These are phyloP conservation scores for Eubucco bourcierii DNA, from an alignment of 2,113 vertebrate species.

Conservation along the genomic window DNA sequence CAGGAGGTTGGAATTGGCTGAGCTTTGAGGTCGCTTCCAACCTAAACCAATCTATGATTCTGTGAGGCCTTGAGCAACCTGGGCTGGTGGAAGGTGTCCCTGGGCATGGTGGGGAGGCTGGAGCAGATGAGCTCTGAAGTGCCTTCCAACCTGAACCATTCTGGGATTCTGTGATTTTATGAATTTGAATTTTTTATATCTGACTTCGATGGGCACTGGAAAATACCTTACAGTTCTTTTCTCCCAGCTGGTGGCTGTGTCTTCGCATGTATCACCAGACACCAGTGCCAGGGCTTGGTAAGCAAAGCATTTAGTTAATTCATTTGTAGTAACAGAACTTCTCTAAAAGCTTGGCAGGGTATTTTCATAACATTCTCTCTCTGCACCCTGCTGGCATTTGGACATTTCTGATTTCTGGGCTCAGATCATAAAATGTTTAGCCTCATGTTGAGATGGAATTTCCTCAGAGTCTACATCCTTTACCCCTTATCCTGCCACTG, in stretches of 20 bases:
- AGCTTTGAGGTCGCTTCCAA: too few species aligned
- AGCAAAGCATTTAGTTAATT: background rate
- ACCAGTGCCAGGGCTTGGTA: background rate
- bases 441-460: background rate
- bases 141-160: background rate
- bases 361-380: background rate
- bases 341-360: background rate
- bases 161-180: background rate
- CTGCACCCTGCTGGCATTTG: background rate
- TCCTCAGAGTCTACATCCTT: too few species aligned
- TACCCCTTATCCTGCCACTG: too few species aligned
- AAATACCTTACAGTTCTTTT: background rate
- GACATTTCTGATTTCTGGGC: background rate
- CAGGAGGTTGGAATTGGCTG: too few species aligned
- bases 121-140: background rate
- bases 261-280: background rate
- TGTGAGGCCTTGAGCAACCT: too few species aligned
- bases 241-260: background rate
- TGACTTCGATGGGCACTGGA: background rate
- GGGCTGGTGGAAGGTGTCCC: too few species aligned
- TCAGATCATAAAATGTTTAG: background rate
- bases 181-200: background rate
- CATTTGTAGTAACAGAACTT: background rate
- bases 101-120: too few species aligned
- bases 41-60: too few species aligned